Percentiles rank a stretch among this genome's conserved stretches.
Conservation (phyloP, 2,888 invertebrate species). For the Agriotes lineatus region DNA sequence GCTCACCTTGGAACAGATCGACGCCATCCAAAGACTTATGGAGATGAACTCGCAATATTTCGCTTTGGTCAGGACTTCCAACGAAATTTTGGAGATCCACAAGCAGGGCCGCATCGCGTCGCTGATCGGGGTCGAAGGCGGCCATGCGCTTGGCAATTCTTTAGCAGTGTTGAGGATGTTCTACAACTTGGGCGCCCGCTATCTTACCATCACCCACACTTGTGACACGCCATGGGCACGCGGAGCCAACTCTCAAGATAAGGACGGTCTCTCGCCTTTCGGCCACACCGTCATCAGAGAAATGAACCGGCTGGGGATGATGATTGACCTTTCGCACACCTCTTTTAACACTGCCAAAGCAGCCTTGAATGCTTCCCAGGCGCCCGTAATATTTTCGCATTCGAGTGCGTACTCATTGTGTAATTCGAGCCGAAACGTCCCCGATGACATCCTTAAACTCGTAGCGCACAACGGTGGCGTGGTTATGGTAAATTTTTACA, state of each 20-base stretch:
- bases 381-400: constrained; percentile 95
- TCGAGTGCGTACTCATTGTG: constrained; percentile 90
- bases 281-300: constrained; percentile 81
- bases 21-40: constrained; percentile 80
- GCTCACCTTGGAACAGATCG: constrained; percentile 87
- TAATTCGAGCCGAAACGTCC: constrained; percentile 90
- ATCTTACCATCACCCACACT: constrained; percentile 91
- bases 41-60: constrained; percentile 83
- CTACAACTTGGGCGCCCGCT: constrained; percentile 88
- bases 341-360: constrained; percentile 89
- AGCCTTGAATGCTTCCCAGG: constrained; percentile 83
- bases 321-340: constrained; percentile 91
- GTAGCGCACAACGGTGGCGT: constrained; percentile 88
- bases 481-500: constrained; percentile 94
- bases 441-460: constrained; percentile 84
- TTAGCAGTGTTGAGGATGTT: constrained; percentile 89
- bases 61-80: constrained; percentile 77
- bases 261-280: constrained; percentile 73
- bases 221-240: constrained; percentile 92
- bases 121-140: constrained; percentile 92
- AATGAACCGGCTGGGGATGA: constrained; percentile 95
- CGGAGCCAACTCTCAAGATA: constrained; percentile 71
- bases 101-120: constrained; percentile 86
- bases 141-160: constrained; percentile 91
- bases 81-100: constrained; percentile 80